A percentile compares a stretch with the other conserved stretches of the same genome.
Evolutionary conservation across 1,140 invertebrate species (phyloP).

Genomic region (Solenopsis invicta): DNA sequence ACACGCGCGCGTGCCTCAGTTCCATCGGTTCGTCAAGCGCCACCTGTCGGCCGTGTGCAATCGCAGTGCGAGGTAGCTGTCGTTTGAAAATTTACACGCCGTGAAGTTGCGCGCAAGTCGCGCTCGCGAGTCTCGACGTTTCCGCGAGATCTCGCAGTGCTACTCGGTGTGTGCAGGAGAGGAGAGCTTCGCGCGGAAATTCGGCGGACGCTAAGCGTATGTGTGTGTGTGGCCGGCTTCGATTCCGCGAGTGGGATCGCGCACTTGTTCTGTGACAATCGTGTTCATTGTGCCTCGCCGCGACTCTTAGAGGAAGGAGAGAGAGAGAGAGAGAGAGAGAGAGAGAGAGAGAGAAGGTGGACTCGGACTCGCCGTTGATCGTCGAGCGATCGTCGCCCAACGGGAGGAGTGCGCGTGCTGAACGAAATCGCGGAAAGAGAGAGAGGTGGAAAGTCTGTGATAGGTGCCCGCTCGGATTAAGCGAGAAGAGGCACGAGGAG

Average conservation of each 20-base stretch:
- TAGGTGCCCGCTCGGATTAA: constrained; percentile 79
- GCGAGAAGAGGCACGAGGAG: constrained; percentile 15
- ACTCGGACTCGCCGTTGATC: constrained; percentile 15
- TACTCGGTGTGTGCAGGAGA: too few relatives aligned
- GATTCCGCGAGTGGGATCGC: constrained; percentile 1
- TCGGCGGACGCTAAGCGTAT: too few relatives aligned
- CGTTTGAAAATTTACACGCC: constrained; percentile 27
- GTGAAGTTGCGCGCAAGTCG: neutral
- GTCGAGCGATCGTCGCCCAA: too few relatives aligned
- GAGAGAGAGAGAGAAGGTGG: neutral
- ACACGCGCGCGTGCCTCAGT: neutral
- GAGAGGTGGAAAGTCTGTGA: constrained; percentile 74
- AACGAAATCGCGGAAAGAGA: neutral
- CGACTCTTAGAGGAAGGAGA: neutral
- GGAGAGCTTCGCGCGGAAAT: too few relatives aligned
- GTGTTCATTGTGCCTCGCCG: constrained; percentile 54
- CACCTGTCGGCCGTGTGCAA: constrained; percentile 10
- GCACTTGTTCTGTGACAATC: constrained; percentile 42
- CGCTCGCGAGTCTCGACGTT: neutral
- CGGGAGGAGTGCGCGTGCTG: neutral
- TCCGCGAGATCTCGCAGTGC: neutral
- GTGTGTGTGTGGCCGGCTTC: too few relatives aligned
- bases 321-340: neutral
- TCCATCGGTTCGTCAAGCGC: neutral
- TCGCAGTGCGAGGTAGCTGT: neutral